Conservation (phyloP, 2,888 invertebrate species). For the Bembecia ichneumoniformis region DNA sequence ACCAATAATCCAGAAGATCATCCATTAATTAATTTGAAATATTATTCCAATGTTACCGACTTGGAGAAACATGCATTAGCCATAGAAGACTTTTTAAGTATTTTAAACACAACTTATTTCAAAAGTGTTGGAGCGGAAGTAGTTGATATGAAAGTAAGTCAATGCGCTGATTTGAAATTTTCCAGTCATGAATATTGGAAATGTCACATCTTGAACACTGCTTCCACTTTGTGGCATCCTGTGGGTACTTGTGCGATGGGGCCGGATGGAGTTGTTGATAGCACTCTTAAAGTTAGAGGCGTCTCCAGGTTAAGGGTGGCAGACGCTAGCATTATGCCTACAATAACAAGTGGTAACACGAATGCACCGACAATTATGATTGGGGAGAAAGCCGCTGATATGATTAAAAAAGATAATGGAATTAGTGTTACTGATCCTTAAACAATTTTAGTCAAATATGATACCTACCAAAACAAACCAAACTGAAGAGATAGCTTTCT, state of each 20-base stretch:
- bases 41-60: conserved; percentile 11
- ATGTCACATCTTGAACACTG: conserved; percentile 32
- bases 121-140: conserved; percentile 15
- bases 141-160: conserved; percentile 19
- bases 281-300: conserved; percentile 56
- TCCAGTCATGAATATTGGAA: conserved; percentile 37
- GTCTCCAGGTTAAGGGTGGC: conserved; percentile 71
- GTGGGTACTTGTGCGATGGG: conserved; percentile 44
- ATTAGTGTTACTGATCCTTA: neutral
- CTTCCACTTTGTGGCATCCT: conserved; percentile 30
- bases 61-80: conserved; percentile 19
- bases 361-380: conserved; percentile 76
- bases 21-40: conserved; percentile 1
- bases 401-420: conserved; percentile 55
- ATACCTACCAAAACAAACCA: too few relatives aligned
- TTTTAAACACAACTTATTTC: conserved; percentile 20
- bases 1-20: neutral
- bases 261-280: conserved; percentile 31
- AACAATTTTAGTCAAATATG: neutral
- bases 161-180: conserved; percentile 25
- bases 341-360: conserved; percentile 71
- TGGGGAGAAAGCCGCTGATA: conserved; percentile 73
- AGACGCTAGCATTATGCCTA: conserved; percentile 76
- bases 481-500: too few relatives aligned
- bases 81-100: conserved; percentile 17